These are phyloP conservation scores for Sakesphorus luctuosus DNA, from an alignment of 2,113 vertebrate species.

Conservation along the genomic window DNA sequence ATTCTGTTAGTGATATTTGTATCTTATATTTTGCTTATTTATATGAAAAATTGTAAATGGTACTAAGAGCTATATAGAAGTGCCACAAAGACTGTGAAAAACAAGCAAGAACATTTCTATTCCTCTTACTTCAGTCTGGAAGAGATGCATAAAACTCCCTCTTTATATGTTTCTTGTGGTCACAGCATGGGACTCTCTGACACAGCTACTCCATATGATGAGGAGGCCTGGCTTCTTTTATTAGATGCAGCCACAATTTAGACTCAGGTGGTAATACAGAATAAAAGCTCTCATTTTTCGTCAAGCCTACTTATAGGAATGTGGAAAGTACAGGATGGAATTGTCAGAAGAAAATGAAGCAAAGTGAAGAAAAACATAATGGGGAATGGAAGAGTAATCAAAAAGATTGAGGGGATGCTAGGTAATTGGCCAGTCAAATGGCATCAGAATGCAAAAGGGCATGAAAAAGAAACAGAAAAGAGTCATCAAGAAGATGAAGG, in stretches of 20 bases:
- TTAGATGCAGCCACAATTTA: not conserved
- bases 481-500: not conserved
- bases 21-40: not conserved
- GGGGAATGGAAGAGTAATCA: not conserved
- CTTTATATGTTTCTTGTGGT: not conserved
- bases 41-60: not conserved
- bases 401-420: not conserved
- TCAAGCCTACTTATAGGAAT: not conserved
- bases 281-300: not conserved
- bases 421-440: not conserved
- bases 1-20: not conserved
- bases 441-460: not conserved
- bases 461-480: constrained; percentile 5
- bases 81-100: not conserved
- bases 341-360: not conserved
- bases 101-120: fast-evolving
- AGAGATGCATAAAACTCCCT: not conserved
- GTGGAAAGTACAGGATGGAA: not conserved
- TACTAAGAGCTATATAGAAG: not conserved
- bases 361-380: not conserved
- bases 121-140: not conserved
- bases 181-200: not conserved
- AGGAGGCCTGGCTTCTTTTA: not conserved
- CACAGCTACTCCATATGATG: not conserved
- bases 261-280: not conserved